Conservation (phyloP, 1,140 invertebrate species). For the Procambarus virginalis region DNA sequence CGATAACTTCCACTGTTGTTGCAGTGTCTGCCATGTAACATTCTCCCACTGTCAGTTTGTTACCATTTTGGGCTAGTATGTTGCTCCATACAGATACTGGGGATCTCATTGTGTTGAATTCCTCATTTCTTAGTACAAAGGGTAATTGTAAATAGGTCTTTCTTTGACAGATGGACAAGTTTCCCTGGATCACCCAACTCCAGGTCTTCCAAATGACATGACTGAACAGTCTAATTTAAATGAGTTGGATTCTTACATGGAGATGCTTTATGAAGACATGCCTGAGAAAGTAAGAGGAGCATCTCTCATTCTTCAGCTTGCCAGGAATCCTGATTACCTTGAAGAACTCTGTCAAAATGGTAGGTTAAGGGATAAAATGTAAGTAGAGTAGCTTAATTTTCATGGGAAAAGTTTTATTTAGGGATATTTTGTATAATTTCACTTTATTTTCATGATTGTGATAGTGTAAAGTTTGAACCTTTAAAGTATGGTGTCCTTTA, state of each 20-base stretch:
- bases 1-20: too few relatives aligned
- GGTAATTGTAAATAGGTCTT: too few relatives aligned
- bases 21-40: too few relatives aligned
- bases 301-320: constrained; percentile 91
- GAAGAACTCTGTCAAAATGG: constrained; percentile 94
- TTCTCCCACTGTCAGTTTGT: too few relatives aligned
- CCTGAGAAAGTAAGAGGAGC: constrained; percentile 94
- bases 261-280: constrained; percentile 96
- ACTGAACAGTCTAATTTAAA: constrained; percentile 80
- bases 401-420: too few relatives aligned
- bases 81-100: neutral
- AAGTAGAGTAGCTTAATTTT: too few relatives aligned
- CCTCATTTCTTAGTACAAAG: too few relatives aligned
- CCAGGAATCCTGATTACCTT: constrained; percentile 94
- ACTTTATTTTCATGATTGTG: too few relatives aligned
- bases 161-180: constrained; percentile 41
- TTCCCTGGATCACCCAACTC: constrained; percentile 24
- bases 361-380: constrained; percentile 72
- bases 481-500: too few relatives aligned
- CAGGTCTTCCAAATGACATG: constrained; percentile 28
- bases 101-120: too few relatives aligned
- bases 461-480: too few relatives aligned
- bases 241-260: constrained; percentile 91
- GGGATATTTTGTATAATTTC: too few relatives aligned
- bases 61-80: neutral